Base-by-base conservation (phyloP, 1,140 invertebrate species). In the Tetramorium parvispinum region DNA sequence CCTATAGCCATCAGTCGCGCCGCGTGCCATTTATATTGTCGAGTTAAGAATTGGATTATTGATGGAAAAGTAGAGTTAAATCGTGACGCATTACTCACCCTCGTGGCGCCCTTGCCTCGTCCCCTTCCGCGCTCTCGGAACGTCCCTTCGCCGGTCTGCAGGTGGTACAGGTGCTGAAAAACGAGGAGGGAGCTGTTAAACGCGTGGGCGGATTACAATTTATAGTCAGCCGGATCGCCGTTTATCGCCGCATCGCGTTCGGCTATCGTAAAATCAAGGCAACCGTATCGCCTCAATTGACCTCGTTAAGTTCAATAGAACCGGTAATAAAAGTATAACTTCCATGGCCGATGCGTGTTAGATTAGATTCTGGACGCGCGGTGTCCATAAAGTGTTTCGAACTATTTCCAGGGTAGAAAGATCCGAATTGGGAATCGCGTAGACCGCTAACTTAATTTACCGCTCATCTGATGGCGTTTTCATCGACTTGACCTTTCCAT, bases 21-120 rank as follows among this genome's bases (percentile, higher is more conserved):
- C 24, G 16, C 71, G n/a, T 57, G 11, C n/a, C 27, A 21, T 40
- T 75, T 55, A 55, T 13, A 49, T 51, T 27, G 24, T 49, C 24
- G 16, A 27, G 32, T 40, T 75, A n/a, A 3, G 61, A 79, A 66
- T 79, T 21, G 46, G 55, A 53, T 68, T 53, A 51, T 37, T 37
- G 11, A 16, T 21, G 27, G 10, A 70, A 32, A 55, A 55, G 16
- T 61, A 32, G 49, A 68, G 24, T 57, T 27, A 21, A 71, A 51
- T 37, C 53, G 46, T 37, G 59, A 21, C 6, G 40, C 10, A 46
- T 87, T 53, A 92, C 94, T 95, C 76, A 95, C 95, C 92, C 95
- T 95, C 46, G 95, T 95, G 86, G 94, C 89, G 89, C 95, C 95
- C 87, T 95, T 95, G 89, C 95, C 94, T 94, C 95, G 91, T 49